Evolutionary conservation across 2,888 invertebrate genomes (phyloP).

Genomic region (Apomyelois bistriatella): DNA sequence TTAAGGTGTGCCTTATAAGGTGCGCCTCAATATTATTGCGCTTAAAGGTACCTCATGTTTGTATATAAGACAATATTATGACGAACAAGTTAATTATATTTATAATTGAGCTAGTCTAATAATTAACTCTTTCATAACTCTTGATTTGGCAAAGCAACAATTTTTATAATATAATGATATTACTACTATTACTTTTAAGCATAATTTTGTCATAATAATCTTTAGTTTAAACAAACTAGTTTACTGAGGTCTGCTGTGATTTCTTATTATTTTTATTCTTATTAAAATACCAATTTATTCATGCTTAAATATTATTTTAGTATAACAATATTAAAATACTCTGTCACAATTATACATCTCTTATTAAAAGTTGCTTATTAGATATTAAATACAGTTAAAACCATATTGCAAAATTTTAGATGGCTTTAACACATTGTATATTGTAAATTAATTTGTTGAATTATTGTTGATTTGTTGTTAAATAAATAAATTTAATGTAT

Average conservation of each 20-base stretch:
- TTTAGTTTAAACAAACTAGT: neutral
- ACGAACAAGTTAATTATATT: constrained; percentile 50
- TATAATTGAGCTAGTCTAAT: constrained; percentile 48
- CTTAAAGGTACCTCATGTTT: no score
- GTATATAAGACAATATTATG: constrained; percentile 37
- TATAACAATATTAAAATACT: neutral
- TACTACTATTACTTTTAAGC: constrained; percentile 11
- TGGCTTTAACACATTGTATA: neutral
- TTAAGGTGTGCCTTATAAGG: no score
- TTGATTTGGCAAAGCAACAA: neutral
- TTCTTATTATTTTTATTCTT: constrained; percentile 46
- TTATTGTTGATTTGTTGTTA: constrained; percentile 21
- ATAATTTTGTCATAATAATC: constrained; percentile 13
- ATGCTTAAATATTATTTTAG: neutral
- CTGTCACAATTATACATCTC: neutral
- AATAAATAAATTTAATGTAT: constrained; percentile 1
- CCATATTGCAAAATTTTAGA: neutral
- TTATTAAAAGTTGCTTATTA: neutral
- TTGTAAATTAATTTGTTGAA: constrained; percentile 9
- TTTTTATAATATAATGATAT: neutral
- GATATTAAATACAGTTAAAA: no score
- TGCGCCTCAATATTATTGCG: no score
- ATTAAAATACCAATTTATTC: neutral
- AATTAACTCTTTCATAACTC: neutral
- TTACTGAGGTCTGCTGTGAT: constrained; percentile 65